Evolutionary conservation across 2,113 vertebrate genomes (phyloP).

Genomic region (Uropsilus gracilis): DNA sequence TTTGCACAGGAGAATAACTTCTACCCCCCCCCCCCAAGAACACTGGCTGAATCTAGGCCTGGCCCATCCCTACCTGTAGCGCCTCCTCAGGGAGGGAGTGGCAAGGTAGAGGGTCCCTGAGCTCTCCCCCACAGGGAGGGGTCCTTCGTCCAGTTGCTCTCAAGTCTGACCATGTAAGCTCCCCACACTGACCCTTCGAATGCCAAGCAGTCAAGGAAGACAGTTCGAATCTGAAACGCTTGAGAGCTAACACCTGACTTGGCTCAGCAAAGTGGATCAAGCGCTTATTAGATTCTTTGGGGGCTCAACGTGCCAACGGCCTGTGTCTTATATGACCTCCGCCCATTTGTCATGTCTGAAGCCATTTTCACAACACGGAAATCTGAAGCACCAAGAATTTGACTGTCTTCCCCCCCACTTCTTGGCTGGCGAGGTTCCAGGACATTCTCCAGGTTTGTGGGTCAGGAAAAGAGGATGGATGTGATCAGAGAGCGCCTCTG

Average conservation of each 20-base stretch:
- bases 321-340: slow-evolving; percentile 69
- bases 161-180: neutral
- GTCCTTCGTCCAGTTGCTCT: neutral
- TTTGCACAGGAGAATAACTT: neutral
- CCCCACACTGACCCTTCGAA: neutral
- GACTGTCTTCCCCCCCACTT: slow-evolving; percentile 51
- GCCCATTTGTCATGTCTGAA: slow-evolving; percentile 60
- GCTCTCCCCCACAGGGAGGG: neutral
- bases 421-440: slow-evolving; percentile 22
- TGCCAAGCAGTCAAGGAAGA: slow-evolving; percentile 36
- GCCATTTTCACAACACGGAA: slow-evolving; percentile 26
- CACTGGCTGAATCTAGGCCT: neutral
- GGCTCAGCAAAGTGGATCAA: neutral
- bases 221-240: slow-evolving; percentile 44
- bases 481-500: neutral
- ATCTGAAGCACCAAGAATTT: neutral
- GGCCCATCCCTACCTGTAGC: rapidly evolving
- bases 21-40: too few relatives aligned
- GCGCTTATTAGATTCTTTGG: slow-evolving; percentile 68
- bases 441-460: neutral
- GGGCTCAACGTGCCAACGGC: slow-evolving; percentile 15
- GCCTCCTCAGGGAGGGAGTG: too few relatives aligned
- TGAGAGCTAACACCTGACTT: slow-evolving; percentile 44
- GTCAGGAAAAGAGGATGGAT: neutral
- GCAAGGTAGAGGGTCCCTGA: neutral